These are phyloP conservation scores for Varecia variegata DNA, from an alignment of 2,797 vertebrate species.

Conservation along the genomic window DNA sequence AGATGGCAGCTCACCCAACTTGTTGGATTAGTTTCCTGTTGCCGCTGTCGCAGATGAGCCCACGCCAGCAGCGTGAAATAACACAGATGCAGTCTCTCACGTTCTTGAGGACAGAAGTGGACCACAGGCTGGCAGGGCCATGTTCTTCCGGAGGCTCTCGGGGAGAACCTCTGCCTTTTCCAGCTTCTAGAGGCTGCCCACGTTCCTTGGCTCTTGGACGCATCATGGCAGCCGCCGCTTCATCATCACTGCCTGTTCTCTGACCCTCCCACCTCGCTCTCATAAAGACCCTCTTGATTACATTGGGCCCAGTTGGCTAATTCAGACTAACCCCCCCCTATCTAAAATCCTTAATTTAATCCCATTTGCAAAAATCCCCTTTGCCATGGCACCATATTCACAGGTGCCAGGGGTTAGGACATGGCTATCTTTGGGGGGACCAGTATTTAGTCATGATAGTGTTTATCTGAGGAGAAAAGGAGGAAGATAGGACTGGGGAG, in stretches of 20 bases:
- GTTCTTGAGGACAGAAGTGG: background rate
- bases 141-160: background rate
- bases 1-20: background rate
- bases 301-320: background rate
- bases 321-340: background rate
- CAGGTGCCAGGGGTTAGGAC: background rate
- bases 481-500: background rate
- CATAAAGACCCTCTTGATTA: background rate
- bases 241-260: background rate
- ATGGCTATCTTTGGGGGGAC: background rate
- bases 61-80: background rate
- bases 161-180: background rate
- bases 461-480: background rate
- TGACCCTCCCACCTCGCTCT: background rate
- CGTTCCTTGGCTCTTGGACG: background rate
- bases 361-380: background rate
- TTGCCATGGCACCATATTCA: background rate
- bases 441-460: background rate
- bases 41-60: background rate
- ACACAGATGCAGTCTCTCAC: background rate
- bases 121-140: background rate
- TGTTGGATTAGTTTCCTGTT: background rate
- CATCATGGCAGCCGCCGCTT: background rate
- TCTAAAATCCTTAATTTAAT: background rate
- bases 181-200: background rate